Conservation (phyloP, 1,140 invertebrate species). For the Asbolus verrucosus region DNA sequence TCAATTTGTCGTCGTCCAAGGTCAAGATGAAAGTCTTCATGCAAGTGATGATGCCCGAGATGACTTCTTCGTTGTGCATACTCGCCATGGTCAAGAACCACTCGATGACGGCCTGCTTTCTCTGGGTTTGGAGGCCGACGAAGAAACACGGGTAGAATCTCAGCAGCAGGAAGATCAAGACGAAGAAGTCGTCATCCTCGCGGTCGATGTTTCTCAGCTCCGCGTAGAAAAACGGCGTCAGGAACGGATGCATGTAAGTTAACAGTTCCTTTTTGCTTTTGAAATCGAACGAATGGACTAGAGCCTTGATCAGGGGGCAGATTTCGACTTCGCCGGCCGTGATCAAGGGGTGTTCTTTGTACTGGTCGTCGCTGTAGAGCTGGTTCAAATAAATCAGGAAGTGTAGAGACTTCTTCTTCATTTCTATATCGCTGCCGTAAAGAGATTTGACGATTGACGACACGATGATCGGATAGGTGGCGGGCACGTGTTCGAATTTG, state of each 20-base stretch:
- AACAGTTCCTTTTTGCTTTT: background rate
- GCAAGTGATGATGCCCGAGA: conserved; percentile 56
- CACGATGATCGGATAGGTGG: background rate
- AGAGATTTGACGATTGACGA: background rate
- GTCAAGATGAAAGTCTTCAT: conserved; percentile 50
- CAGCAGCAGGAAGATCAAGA: background rate
- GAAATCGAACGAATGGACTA: conserved; percentile 22
- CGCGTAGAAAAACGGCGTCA: background rate
- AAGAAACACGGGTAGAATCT: conserved; percentile 12
- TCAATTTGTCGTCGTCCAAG: background rate
- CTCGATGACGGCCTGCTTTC: conserved; percentile 54
- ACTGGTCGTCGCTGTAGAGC: background rate
- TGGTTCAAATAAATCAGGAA: conserved; percentile 36
- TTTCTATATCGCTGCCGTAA: background rate
- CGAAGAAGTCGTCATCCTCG: background rate
- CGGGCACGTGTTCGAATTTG: conserved; percentile 11
- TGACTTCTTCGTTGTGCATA: conserved; percentile 56
- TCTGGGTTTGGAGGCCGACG: background rate
- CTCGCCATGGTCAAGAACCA: conserved; percentile 50
- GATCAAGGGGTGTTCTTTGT: conserved; percentile 23
- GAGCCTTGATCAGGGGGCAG: conserved; percentile 3
- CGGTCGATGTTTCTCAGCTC: background rate
- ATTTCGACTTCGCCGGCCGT: conserved; percentile 17
- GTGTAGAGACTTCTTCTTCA: conserved; percentile 9
- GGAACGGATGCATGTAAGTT: background rate